These are phyloP conservation scores for Hydriomena furcata DNA, from an alignment of 2,888 invertebrate genomes.

Conservation along the genomic window DNA sequence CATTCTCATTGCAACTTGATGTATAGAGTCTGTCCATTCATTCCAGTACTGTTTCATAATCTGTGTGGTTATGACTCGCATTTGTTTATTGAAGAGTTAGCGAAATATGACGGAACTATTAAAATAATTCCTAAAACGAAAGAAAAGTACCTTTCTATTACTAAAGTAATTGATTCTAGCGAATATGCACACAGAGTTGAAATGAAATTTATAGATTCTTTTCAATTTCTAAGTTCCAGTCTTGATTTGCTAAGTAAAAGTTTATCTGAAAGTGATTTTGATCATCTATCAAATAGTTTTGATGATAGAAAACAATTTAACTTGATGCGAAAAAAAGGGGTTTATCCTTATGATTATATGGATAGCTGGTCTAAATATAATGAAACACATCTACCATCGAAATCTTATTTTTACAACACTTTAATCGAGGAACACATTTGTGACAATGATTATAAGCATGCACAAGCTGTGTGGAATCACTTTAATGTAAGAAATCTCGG, in stretches of 20 bases:
- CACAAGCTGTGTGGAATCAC: slow-evolving; percentile 1
- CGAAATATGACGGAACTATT: background rate
- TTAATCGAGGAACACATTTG: slow-evolving; percentile 4
- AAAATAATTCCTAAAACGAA: background rate
- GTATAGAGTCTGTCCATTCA: slow-evolving; percentile 4
- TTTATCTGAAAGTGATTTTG: background rate
- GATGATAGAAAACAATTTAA: background rate
- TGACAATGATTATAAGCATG: slow-evolving; percentile 3
- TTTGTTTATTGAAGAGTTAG: background rate
- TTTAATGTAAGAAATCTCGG: slow-evolving; percentile 6
- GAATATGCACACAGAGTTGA: background rate
- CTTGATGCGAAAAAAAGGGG: background rate
- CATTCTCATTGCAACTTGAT: slow-evolving; percentile 12
- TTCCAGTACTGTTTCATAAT: slow-evolving; percentile 10
- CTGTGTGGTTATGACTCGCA: slow-evolving; percentile 10
- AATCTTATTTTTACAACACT: slow-evolving; percentile 9
- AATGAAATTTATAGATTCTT: slow-evolving; percentile 8
- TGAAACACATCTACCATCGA: background rate
- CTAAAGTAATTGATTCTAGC: background rate
- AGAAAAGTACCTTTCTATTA: background rate
- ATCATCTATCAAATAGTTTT: background rate
- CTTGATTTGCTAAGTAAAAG: background rate
- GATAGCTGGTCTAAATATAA: slow-evolving; percentile 4
- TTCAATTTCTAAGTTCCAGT: slow-evolving; percentile 9
- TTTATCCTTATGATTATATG: slow-evolving; percentile 9